A percentile compares a stretch with the other conserved stretches of the same genome.
These are phyloP conservation scores for Theodoxus fluviatilis DNA, from an alignment of 2,888 invertebrate genomes.

Conservation along the genomic window DNA sequence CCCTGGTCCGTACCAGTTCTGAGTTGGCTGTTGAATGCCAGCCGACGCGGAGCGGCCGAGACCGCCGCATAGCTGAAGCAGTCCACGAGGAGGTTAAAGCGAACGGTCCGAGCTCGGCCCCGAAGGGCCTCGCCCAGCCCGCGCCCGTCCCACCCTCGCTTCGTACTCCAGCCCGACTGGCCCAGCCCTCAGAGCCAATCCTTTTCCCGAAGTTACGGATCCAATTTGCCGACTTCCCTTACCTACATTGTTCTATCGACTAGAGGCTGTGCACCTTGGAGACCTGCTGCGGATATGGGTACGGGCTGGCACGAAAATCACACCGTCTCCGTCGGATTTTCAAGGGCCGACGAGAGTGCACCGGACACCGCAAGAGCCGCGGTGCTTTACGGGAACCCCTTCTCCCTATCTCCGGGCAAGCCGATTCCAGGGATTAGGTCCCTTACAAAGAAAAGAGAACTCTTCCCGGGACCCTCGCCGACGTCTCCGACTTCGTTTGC, in stretches of 20 bases:
- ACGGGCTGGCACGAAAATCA: constrained; percentile 69
- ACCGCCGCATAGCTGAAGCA: too few species aligned
- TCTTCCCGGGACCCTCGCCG: constrained; percentile 64
- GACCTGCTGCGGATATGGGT: constrained; percentile 80
- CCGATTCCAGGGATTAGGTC: constrained; percentile 66
- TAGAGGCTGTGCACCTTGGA: constrained; percentile 77
- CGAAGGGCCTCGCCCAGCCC: constrained; percentile 52
- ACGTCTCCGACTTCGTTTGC: constrained; percentile 62
- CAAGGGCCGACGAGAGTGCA: too few species aligned
- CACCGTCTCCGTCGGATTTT: constrained; percentile 65
- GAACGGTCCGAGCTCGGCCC: constrained; percentile 48
- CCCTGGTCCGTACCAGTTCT: too few species aligned
- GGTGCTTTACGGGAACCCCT: constrained; percentile 65
- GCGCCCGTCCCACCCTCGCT: constrained; percentile 63
- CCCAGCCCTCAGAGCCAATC: constrained; percentile 78
- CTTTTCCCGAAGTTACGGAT: constrained; percentile 74
- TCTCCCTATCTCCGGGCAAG: constrained; percentile 64
- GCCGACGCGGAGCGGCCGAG: too few species aligned
- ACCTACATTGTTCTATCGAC: too few species aligned
- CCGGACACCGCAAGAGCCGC: constrained; percentile 64
- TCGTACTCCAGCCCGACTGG: constrained; percentile 68
- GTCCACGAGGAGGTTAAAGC: constrained; percentile 43
- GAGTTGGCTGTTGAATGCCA: too few species aligned
- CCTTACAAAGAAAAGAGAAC: constrained; percentile 67
- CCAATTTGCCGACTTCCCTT: constrained; percentile 74